A percentile compares a stretch with the other conserved stretches of the same genome.
These are phyloP conservation scores for Theocolax elegans DNA, from an alignment of 1,140 invertebrate species.

Conservation along the genomic window DNA sequence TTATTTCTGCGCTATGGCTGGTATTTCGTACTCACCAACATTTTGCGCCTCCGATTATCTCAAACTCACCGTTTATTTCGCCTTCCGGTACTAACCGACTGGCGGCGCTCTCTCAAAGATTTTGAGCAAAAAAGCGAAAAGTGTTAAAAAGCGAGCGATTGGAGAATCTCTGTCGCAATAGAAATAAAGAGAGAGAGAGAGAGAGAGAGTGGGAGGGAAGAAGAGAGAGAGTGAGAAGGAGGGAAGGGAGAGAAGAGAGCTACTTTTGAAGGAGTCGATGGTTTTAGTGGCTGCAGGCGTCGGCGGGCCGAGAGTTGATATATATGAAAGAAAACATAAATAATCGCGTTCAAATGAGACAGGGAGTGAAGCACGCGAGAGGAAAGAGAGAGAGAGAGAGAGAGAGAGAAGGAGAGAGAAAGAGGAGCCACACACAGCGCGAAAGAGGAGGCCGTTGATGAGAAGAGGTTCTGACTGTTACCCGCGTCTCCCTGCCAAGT, in stretches of 20 bases:
- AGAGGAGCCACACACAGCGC: slow-evolving; percentile 62
- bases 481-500: neutral
- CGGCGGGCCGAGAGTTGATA: slow-evolving; percentile 49
- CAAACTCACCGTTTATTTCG: neutral
- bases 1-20: neutral
- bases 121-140: neutral
- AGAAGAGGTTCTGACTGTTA: slow-evolving; percentile 3
- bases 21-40: slow-evolving; percentile 22
- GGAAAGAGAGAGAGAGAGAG: neutral
- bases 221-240: neutral
- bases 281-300: slow-evolving; percentile 66
- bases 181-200: slow-evolving; percentile 39
- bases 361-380: slow-evolving; percentile 45
- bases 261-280: slow-evolving; percentile 36
- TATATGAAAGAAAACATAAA: slow-evolving; percentile 68
- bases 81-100: slow-evolving; percentile 11
- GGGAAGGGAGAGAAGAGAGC: neutral
- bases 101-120: slow-evolving; percentile 18
- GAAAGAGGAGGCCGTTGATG: slow-evolving; percentile 11
- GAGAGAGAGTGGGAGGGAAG: neutral
- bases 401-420: slow-evolving; percentile 4
- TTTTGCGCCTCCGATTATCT: slow-evolving; percentile 26
- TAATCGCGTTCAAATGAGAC: slow-evolving; percentile 70
- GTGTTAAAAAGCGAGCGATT: neutral
- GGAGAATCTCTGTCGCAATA: slow-evolving; percentile 32